A percentile compares a stretch with the other conserved stretches of the same genome.
These are phyloP conservation scores for Palaemon carinicauda DNA, from an alignment of 1,140 invertebrate genomes.

Conservation along the genomic window DNA sequence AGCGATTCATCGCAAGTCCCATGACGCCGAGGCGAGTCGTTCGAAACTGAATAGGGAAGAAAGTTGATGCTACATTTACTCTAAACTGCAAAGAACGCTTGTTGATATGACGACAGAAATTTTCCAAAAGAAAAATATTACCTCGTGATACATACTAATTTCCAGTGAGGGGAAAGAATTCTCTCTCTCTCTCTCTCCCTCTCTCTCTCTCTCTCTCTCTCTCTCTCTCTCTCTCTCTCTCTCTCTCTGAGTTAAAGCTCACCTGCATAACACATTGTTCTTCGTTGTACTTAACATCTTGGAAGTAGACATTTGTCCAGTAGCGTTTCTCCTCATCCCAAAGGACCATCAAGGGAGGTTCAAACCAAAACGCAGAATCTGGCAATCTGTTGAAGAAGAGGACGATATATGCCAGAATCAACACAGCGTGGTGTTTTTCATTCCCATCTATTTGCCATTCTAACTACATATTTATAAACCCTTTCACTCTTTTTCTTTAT, in stretches of 20 bases:
- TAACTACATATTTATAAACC: neutral
- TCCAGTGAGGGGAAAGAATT: too few relatives aligned
- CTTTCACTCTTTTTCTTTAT: neutral
- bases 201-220: slow-evolving; percentile 36
- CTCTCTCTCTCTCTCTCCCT: neutral
- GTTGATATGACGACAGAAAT: neutral
- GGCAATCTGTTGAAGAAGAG: slow-evolving; percentile 70
- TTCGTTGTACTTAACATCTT: slow-evolving; percentile 84
- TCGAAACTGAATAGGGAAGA: slow-evolving; percentile 67
- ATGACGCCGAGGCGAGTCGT: slow-evolving; percentile 79
- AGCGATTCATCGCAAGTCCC: slow-evolving; percentile 77
- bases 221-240: neutral
- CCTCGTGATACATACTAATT: too few relatives aligned
- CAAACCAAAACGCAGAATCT: slow-evolving; percentile 81
- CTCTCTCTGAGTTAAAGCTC: too few relatives aligned
- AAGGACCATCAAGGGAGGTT: slow-evolving; percentile 80
- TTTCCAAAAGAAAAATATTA: neutral
- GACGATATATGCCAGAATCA: too few relatives aligned
- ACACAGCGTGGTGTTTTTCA: too few relatives aligned
- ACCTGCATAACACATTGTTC: slow-evolving; percentile 69
- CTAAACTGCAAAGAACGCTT: neutral
- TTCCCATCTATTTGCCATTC: neutral
- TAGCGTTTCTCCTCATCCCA: slow-evolving; percentile 72
- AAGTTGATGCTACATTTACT: too few relatives aligned
- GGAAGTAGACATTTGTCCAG: slow-evolving; percentile 80